These are phyloP conservation scores for Brachionus manjavacas DNA, from an alignment of 1,140 invertebrate genomes.

Conservation along the genomic window DNA sequence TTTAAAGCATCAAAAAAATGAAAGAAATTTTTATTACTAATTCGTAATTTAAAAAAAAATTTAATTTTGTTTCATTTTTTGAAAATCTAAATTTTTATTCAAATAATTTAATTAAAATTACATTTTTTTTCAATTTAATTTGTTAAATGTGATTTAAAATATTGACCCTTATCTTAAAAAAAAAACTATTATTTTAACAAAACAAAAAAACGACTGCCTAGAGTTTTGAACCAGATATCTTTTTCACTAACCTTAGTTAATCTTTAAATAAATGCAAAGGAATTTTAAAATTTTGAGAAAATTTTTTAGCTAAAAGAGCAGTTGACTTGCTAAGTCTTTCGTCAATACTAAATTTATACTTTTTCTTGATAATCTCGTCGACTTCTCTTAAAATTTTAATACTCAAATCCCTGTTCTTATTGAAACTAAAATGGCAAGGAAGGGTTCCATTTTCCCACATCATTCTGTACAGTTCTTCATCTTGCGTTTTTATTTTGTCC, in stretches of 20 bases:
- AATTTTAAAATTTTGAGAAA: constrained; percentile 2
- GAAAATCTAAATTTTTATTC: no score
- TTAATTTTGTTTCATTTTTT: no score
- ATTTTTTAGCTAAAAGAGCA: neutral
- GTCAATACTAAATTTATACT: neutral
- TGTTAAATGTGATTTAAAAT: neutral
- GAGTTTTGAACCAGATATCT: neutral
- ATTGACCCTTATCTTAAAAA: neutral
- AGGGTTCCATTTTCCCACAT: constrained; percentile 1
- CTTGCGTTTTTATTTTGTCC: neutral
- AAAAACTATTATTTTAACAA: no score
- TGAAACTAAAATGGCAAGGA: constrained; percentile 11
- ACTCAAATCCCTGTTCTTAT: neutral
- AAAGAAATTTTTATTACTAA: no score
- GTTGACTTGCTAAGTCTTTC: neutral
- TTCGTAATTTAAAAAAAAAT: no score
- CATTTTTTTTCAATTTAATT: neutral
- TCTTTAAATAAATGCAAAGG: constrained; percentile 22
- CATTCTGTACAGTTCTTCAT: neutral
- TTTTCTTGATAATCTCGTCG: neutral
- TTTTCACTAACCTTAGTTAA: neutral
- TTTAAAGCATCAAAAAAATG: no score
- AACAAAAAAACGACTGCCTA: no score
- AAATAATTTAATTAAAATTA: no score
- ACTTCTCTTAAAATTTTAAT: neutral